Percentiles rank a stretch among this genome's conserved stretches.
phyloP scores from a whole-genome alignment of 2,113 vertebrate genomes.

The Etheostoma cragini region DNA sequence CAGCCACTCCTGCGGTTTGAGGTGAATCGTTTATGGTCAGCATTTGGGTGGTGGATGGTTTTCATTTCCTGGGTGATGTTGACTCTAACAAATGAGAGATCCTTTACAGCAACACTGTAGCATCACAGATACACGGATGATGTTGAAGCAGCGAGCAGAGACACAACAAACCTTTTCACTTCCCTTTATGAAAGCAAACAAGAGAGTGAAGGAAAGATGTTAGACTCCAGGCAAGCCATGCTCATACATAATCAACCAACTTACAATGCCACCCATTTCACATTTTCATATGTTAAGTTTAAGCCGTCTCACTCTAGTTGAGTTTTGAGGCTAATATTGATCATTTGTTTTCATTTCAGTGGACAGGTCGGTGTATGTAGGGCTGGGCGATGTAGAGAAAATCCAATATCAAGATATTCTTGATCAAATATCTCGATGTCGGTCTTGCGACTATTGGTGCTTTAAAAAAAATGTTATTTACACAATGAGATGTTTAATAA shows the following conservation, averaged over 20 bases:
- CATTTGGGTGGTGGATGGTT: neutral
- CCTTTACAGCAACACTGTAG: slow-evolving; percentile 24
- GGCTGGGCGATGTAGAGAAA: too few relatives aligned
- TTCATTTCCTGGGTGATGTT: neutral
- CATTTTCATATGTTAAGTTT: slow-evolving; percentile 11
- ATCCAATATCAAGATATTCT: too few relatives aligned
- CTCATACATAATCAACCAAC: slow-evolving; percentile 44
- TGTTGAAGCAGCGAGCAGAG: slow-evolving; percentile 55
- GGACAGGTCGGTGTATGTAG: neutral
- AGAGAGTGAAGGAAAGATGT: slow-evolving; percentile 72
- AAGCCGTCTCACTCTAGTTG: neutral
- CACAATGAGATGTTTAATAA: too few relatives aligned
- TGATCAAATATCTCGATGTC: too few relatives aligned
- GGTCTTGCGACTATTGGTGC: too few relatives aligned
- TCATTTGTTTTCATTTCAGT: neutral
- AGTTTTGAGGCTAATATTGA: neutral
- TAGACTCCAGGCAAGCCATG: slow-evolving; percentile 54
- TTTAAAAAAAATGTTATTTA: too few relatives aligned
- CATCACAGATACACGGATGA: slow-evolving; percentile 53
- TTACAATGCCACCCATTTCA: slow-evolving; percentile 23
- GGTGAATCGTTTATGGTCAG: neutral
- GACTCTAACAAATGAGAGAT: neutral
- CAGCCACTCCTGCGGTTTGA: neutral
- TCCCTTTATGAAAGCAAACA: slow-evolving; percentile 83
- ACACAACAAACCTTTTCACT: slow-evolving; percentile 86